These are phyloP conservation scores for Numenius arquata DNA, from an alignment of 2,113 vertebrate genomes.

Conservation along the genomic window DNA sequence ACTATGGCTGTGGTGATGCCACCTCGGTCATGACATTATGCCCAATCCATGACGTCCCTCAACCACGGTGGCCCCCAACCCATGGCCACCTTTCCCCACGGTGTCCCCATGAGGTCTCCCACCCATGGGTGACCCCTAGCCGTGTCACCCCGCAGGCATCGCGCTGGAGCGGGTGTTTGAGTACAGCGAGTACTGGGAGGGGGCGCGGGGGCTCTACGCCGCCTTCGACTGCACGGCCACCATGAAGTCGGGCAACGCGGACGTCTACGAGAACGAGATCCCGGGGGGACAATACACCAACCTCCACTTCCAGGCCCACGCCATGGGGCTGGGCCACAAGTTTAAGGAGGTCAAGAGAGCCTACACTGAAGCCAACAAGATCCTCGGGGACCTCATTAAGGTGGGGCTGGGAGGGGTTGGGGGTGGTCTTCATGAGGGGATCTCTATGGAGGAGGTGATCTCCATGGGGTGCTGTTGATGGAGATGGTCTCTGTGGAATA, in stretches of 20 bases:
- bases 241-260: conserved; percentile 97
- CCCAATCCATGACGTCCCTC: neutral
- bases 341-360: conserved; percentile 98
- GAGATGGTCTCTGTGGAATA: too few species aligned
- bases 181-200: conserved; percentile 98
- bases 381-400: conserved; percentile 97
- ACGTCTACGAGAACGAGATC: conserved; percentile 98
- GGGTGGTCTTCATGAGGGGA: too few species aligned
- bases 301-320: conserved; percentile 99
- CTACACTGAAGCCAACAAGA: conserved; percentile 91
- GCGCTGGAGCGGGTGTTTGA: conserved; percentile 90
- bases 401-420: conserved; percentile 42
- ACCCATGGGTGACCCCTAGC: neutral
- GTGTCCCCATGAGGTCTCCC: neutral
- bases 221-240: conserved; percentile 98
- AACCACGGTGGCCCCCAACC: neutral
- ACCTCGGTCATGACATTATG: accelerated
- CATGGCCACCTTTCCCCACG: too few species aligned
- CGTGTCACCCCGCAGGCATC: conserved; percentile 71
- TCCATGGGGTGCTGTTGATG: too few species aligned
- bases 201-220: conserved; percentile 87
- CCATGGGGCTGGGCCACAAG: conserved; percentile 96
- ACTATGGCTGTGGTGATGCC: neutral
- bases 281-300: conserved; percentile 98
- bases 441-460: too few species aligned